Conservation (phyloP, 1,140 invertebrate genomes). For the Hormaphis cornu region DNA sequence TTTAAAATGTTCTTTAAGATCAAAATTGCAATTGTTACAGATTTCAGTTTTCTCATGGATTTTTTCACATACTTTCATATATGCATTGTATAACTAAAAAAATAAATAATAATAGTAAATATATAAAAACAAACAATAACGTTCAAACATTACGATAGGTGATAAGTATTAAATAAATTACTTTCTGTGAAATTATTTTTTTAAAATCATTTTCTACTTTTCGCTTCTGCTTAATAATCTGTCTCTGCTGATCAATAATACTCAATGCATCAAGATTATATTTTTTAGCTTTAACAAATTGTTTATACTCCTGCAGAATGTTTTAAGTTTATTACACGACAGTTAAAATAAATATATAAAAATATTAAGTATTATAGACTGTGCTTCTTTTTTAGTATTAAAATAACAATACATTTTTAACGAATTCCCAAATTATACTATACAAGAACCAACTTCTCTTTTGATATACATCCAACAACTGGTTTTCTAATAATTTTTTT, state of each 20-base stretch:
- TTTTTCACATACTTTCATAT: too few relatives aligned
- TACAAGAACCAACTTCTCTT: constrained; percentile 18
- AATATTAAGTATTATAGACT: too few relatives aligned
- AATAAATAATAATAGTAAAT: too few relatives aligned
- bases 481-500: background rate
- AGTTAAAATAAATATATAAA: too few relatives aligned
- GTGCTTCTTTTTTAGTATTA: background rate
- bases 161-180: background rate
- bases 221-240: background rate
- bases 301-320: background rate
- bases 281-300: background rate
- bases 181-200: background rate
- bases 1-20: background rate
- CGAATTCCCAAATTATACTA: background rate
- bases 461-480: background rate
- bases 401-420: background rate
- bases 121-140: too few relatives aligned
- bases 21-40: background rate
- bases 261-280: background rate
- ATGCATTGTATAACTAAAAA: too few relatives aligned
- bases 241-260: background rate
- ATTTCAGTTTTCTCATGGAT: background rate
- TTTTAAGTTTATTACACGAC: background rate
- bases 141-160: background rate
- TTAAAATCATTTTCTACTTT: background rate